Evolutionary conservation across 2,888 invertebrate genomes (phyloP), one percentile per base, ranked within the genome.

Genomic region (Horisme vitalbata): DNA sequence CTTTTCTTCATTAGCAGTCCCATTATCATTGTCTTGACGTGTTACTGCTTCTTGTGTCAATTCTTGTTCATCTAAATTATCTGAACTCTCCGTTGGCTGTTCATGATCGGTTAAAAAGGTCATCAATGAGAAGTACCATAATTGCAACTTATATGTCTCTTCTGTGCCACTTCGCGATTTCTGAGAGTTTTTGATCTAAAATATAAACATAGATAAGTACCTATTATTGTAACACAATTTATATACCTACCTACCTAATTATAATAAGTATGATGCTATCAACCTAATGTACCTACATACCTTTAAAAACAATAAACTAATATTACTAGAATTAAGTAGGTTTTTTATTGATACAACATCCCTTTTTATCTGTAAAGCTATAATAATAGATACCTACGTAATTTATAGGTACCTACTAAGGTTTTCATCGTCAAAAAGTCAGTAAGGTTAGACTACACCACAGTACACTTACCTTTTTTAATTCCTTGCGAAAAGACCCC

Each of bases 61-160:
- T 18, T 36, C 26, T 27, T 26, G 36, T 11, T 26, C 27, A 15
- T 27, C 36, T 18, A 27, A 27, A 36, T 36, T 15, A 27, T 26
- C 26, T 36, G 8, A n/a, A 18, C 11, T 35, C 26, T 4, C 26
- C 18, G 44, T 44, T 37, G 31, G 44, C 36, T 37, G 36, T 24
- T 44, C 36, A 32, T 44, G 44, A 24, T 44, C 44, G 10, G 36
- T 37, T 44, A 44, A 31, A 44, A 44, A 44, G 9, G 36, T 37
- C 36, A 44, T 44, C 44, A 44, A 32, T 26, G 36, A 32, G 32
- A 44, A 44, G 36, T 37, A 44, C 44, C 36, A 44, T 37, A 44
- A 37, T 26, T 32, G 36, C 28, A 36, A 32, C 26, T 36, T 32
- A 32, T 30, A 27, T 8, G 10, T 23, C 23, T 30, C 35, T 30